Evolutionary conservation across 1,140 invertebrate genomes (phyloP).

Genomic region (Plectrocnemia conspersa): DNA sequence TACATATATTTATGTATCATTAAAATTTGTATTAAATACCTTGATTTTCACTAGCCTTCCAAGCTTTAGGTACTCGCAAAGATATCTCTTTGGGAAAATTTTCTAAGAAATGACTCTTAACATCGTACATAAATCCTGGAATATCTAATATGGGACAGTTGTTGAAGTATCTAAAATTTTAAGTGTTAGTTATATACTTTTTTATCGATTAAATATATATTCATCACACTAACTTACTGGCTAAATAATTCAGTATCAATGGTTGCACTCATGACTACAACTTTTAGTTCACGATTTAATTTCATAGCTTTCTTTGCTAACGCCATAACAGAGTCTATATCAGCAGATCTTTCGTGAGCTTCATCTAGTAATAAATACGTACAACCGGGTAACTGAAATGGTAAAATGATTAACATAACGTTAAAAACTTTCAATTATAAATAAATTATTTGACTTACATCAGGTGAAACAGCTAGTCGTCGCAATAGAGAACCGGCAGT

Average conservation of each 20-base stretch:
- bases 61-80: slow-evolving; percentile 14
- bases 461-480: slow-evolving; percentile 43
- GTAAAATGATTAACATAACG: neutral
- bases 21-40: slow-evolving; percentile 12
- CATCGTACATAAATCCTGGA: slow-evolving; percentile 83
- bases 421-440: slow-evolving; percentile 37
- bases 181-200: neutral
- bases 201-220: neutral
- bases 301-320: slow-evolving; percentile 70
- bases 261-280: slow-evolving; percentile 90
- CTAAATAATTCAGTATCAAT: slow-evolving; percentile 77
- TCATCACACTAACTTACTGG: slow-evolving; percentile 38
- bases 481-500: slow-evolving; percentile 73
- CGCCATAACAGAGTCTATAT: slow-evolving; percentile 87
- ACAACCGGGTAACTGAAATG: slow-evolving; percentile 55
- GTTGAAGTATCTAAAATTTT: slow-evolving; percentile 64
- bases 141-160: slow-evolving; percentile 77
- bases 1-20: neutral
- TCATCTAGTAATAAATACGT: slow-evolving; percentile 92
- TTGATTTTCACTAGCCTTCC: slow-evolving; percentile 13
- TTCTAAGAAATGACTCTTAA: slow-evolving; percentile 77
- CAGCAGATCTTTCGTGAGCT: slow-evolving; percentile 93
- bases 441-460: slow-evolving; percentile 62
- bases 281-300: slow-evolving; percentile 69
- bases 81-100: slow-evolving; percentile 43